Conservation (phyloP, 2,797 vertebrate species). For the Syngnathus rostellatus region DNA sequence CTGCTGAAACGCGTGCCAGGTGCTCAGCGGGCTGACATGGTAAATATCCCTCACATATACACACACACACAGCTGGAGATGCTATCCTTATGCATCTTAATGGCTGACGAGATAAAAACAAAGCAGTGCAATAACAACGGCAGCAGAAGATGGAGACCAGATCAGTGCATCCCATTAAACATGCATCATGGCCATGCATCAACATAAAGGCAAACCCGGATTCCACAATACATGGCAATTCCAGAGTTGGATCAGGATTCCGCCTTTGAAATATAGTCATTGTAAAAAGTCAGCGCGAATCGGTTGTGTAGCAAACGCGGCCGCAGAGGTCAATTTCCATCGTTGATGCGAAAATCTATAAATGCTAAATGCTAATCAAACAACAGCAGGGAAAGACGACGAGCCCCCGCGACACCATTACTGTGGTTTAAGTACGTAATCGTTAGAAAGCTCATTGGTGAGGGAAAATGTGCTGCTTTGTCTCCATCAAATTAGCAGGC, state of each 20-base stretch:
- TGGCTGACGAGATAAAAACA: not conserved
- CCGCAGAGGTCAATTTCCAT: not conserved
- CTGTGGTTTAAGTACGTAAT: not conserved
- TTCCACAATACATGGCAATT: not conserved
- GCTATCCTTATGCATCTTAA: not conserved
- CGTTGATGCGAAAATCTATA: not conserved
- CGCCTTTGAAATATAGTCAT: too few relatives aligned
- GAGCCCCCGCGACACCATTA: not conserved
- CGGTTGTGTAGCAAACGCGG: not conserved
- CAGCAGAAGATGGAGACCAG: not conserved
- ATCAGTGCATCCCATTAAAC: not conserved
- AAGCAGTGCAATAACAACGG: not conserved
- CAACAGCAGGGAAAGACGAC: not conserved
- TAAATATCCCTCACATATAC: not conserved
- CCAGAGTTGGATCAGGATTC: too few relatives aligned
- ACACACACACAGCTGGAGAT: not conserved
- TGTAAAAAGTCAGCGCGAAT: too few relatives aligned
- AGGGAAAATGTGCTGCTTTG: not conserved
- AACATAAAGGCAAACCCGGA: not conserved
- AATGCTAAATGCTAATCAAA: not conserved
- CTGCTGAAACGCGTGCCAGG: not conserved
- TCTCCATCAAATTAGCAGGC: not conserved
- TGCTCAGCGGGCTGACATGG: not conserved
- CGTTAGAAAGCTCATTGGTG: not conserved
- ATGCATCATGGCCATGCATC: not conserved